Conservation (phyloP, 2,888 invertebrate species). For the Thereva unica region DNA sequence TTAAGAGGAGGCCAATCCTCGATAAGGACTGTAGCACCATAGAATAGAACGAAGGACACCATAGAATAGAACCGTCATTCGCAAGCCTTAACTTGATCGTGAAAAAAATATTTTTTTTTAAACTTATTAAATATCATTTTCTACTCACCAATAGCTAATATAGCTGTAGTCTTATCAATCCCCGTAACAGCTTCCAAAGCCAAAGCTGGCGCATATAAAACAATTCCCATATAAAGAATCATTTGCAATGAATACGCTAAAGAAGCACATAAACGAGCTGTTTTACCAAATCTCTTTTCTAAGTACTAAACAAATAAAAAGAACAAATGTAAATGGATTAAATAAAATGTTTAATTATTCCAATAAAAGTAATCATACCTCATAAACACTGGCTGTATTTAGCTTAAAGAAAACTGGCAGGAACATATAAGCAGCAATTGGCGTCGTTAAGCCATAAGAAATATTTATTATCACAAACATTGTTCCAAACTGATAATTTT, state of each 20-base stretch:
- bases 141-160: slow-evolving; percentile 68
- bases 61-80: background rate
- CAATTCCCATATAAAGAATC: slow-evolving; percentile 88
- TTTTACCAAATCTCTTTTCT: slow-evolving; percentile 80
- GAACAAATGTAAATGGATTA: background rate
- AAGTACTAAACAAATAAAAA: slow-evolving; percentile 69
- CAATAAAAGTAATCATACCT: slow-evolving; percentile 60
- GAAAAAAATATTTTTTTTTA: background rate
- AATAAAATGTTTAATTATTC: background rate
- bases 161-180: slow-evolving; percentile 72
- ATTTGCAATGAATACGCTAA: slow-evolving; percentile 86
- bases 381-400: slow-evolving; percentile 85
- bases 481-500: slow-evolving; percentile 82
- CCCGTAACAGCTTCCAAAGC: slow-evolving; percentile 86
- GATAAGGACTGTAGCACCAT: too few relatives aligned
- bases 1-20: too few relatives aligned
- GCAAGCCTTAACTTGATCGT: background rate
- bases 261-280: slow-evolving; percentile 76
- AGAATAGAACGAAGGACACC: background rate
- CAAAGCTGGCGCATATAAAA: slow-evolving; percentile 90
- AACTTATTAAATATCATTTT: background rate
- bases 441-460: slow-evolving; percentile 75
- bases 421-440: slow-evolving; percentile 75
- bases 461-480: slow-evolving; percentile 79
- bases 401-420: slow-evolving; percentile 85